Conservation (phyloP, 37 sponge, comb jelly and placozoan species). For the Dysidea cf. avara region DNA sequence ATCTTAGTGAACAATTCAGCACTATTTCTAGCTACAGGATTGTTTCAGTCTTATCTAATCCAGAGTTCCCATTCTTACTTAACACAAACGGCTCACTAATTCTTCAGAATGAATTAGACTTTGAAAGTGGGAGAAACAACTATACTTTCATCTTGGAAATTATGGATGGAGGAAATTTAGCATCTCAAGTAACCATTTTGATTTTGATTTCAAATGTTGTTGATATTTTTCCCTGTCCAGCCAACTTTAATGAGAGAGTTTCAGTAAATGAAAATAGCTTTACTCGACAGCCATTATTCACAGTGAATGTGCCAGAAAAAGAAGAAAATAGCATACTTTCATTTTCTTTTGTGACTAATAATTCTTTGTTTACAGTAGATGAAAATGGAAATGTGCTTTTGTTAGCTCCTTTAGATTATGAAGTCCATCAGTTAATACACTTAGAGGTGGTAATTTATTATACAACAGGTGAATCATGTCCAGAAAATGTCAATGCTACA, state of each 20-base stretch:
- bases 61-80: constrained; percentile 14
- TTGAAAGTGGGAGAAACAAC: constrained; percentile 15
- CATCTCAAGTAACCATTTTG: constrained; percentile 9
- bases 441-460: constrained; percentile 31
- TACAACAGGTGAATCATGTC: constrained; percentile 5
- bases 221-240: constrained; percentile 53
- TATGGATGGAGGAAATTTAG: constrained; percentile 25
- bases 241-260: not conserved
- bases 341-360: constrained; percentile 3
- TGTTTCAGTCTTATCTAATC: not conserved
- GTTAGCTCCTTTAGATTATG: constrained; percentile 51
- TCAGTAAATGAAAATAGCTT: constrained; percentile 28
- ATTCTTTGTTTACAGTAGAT: constrained; percentile 11
- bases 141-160: constrained; percentile 20
- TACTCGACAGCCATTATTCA: constrained; percentile 8
- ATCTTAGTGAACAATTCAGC: constrained; percentile 21
- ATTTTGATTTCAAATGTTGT: constrained; percentile 29
- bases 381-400: constrained; percentile 24
- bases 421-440: constrained; percentile 9
- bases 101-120: constrained; percentile 16
- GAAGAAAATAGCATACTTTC: constrained; percentile 1
- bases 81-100: constrained; percentile 12
- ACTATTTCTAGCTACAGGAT: constrained; percentile 31
- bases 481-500: constrained; percentile 7
- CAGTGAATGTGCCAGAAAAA: not conserved